phyloP scores from a whole-genome alignment of 2,797 vertebrate genomes.

The Galaxias olidus region DNA sequence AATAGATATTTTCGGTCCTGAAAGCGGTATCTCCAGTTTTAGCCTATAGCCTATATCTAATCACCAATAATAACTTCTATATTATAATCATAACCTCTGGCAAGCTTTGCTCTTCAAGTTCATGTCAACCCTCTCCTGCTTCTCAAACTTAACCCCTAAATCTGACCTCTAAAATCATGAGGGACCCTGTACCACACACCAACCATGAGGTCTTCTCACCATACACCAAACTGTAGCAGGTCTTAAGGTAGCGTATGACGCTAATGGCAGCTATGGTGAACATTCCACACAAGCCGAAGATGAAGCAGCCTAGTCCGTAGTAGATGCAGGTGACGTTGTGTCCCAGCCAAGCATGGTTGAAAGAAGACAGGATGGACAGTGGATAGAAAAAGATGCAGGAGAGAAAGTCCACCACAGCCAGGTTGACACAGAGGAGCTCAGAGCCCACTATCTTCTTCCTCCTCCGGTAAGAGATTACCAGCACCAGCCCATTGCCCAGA shows the following conservation, averaged over 20 bases:
- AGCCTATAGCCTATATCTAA: too few species aligned
- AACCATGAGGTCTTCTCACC: conserved; percentile 38
- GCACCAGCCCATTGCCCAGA: conserved; percentile 68
- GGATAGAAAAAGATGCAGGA: conserved; percentile 73
- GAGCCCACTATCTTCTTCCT: conserved; percentile 63
- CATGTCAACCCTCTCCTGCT: too few species aligned
- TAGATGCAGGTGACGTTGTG: conserved; percentile 58
- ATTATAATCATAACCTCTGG: too few species aligned
- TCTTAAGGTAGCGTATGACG: conserved; percentile 67
- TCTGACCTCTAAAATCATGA: too few species aligned
- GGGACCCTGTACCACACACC: background rate
- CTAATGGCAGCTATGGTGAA: conserved; percentile 73
- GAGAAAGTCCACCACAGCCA: conserved; percentile 70
- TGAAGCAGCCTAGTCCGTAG: conserved; percentile 70
- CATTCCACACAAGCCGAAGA: conserved; percentile 71
- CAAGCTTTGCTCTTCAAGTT: too few species aligned
- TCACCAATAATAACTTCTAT: too few species aligned
- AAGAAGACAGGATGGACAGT: conserved; percentile 69
- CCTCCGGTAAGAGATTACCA: conserved; percentile 65
- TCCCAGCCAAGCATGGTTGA: conserved; percentile 66
- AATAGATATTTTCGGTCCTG: too few species aligned
- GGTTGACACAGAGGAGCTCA: conserved; percentile 71
- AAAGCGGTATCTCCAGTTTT: too few species aligned
- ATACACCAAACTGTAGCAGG: conserved; percentile 55
- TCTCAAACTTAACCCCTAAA: too few species aligned